Base-by-base conservation (phyloP, 2,888 invertebrate species). In the Eupithecia tripunctaria region DNA sequence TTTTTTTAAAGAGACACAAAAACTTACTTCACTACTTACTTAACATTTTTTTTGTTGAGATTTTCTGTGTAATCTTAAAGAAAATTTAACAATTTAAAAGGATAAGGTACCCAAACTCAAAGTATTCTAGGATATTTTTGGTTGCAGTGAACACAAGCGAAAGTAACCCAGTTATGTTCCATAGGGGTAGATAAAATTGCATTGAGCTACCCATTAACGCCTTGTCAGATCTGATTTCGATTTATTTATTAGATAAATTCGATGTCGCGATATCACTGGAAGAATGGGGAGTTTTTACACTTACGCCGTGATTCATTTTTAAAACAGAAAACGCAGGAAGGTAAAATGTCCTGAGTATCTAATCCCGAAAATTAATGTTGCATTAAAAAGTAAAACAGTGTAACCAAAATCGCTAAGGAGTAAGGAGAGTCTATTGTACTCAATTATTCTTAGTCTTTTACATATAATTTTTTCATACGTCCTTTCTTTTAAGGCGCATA, bases 201-300 rank as follows among this genome's bases (percentile, higher is more conserved):
- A 94, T 95, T 94, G 91, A 89, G 91, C 88, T 87, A 86, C 88
- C 93, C 94, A 94, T 94, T 94, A 94, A 92, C 92, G 93, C 92
- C 91, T 92, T 94, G 95, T 94, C 95, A 93, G 93, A 91, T 94
- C 90, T 88, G 88, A 93, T 95, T 93, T 89, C 90, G 90, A 90
- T 93, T 91, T 90, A 91, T 89, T 84, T 86, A 89, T 91, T 89
- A 90, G 93, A 94, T 91, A 92, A 91, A 93, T 91, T 85, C 88
- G 85, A 88, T 91, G 70, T 74, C 75, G 38, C 72, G 60, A 70
- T 65, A 68, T 72, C 43, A 41, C 43, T 68, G 15, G 74, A 74
- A 73, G 64, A 65, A 74, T 32, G 38, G 62, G 56, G 59, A 56
- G 41, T 51, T 67, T 62, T 47, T 67, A 10, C 60, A 27, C 4